Evolutionary conservation across 2,113 vertebrate species (phyloP), one percentile per base, ranked within the genome.

Genomic region (Myxocyprinus asiaticus): DNA sequence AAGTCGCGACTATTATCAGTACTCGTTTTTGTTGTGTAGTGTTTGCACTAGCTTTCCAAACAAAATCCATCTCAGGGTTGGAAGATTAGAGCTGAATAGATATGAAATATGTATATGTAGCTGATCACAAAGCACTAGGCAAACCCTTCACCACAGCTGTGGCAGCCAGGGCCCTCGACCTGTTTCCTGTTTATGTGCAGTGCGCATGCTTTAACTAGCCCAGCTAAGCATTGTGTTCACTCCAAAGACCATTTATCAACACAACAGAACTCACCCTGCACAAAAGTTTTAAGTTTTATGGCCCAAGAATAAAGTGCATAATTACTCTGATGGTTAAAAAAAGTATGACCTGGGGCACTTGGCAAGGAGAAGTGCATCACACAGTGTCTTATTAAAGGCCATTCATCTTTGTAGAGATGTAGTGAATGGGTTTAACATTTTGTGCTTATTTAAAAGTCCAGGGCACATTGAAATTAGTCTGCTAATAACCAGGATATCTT

Each of bases 71-170:
- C 66, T 78, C 53, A 22, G 64, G 75, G n/a, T 51, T 78, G 51
- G 15, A 61, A 83, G 77, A 84, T 80, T 81, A 83, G 65, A 74
- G 61, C 59, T 67, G 67, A 82, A 85, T 77, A 80, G 82, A 84
- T 70, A 76, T 78, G 43, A 67, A 83, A 87, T 88, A 87, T 84
- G 90, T 86, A 84, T 88, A 73, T 78, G 84, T 84, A 80, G 85
- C 77, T 33, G 64, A 80, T 81, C 58, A 50, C 69, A 68, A 42
- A 67, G 50, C 82, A 14, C 84, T 76, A 82, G 83, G 82, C 87
- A 85, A 85, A 86, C 85, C 67, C 79, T 80, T 58, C 74, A 63
- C 69, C 56, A 84, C 55, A 72, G 78, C 84, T 70, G 71, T 53
- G 75, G 84, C 80, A 63, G 69, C 74, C 81, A 15, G 67, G 51